Conservation (phyloP, 2,888 invertebrate species). For the Synergus itoensis region DNA sequence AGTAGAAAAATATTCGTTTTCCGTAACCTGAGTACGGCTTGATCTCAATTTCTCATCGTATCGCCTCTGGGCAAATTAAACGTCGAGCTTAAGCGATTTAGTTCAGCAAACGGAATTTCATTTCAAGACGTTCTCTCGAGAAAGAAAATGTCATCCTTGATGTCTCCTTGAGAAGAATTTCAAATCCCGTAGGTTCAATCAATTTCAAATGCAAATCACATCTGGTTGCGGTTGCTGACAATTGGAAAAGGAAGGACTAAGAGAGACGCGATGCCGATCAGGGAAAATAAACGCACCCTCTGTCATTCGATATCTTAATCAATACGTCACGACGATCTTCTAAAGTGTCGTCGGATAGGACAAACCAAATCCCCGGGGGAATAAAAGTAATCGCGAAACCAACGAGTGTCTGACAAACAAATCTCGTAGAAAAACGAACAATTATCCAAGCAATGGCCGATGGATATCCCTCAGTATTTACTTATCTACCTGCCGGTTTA, state of each 20-base stretch:
- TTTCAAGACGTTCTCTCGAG: constrained; percentile 49
- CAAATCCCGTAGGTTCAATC: constrained; percentile 63
- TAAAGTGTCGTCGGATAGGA: constrained; percentile 52
- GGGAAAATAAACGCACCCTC: constrained; percentile 45
- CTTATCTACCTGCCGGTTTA: constrained; percentile 55
- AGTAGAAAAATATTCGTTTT: constrained; percentile 54
- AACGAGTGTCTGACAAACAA: constrained; percentile 62
- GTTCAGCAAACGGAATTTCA: constrained; percentile 56
- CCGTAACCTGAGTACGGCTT: constrained; percentile 58
- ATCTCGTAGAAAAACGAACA: constrained; percentile 45
- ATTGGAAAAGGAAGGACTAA: constrained; percentile 41
- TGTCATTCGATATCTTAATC: constrained; percentile 62
- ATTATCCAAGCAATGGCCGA: constrained; percentile 49
- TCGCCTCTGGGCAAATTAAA: constrained; percentile 58
- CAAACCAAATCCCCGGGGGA: not conserved
- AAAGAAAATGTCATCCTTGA: constrained; percentile 49
- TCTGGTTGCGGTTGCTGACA: constrained; percentile 55
- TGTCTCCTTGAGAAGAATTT: constrained; percentile 52
- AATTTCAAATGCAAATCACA: constrained; percentile 69
- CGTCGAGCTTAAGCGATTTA: constrained; percentile 56
- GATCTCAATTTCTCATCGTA: constrained; percentile 54
- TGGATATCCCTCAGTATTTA: constrained; percentile 54
- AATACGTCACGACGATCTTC: constrained; percentile 52
- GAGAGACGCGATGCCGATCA: constrained; percentile 29
- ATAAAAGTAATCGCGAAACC: constrained; percentile 61